Percentiles rank a stretch among this genome's conserved stretches.
These are phyloP conservation scores for Pasiphila rectangulata DNA, from an alignment of 2,888 invertebrate genomes.

Conservation along the genomic window DNA sequence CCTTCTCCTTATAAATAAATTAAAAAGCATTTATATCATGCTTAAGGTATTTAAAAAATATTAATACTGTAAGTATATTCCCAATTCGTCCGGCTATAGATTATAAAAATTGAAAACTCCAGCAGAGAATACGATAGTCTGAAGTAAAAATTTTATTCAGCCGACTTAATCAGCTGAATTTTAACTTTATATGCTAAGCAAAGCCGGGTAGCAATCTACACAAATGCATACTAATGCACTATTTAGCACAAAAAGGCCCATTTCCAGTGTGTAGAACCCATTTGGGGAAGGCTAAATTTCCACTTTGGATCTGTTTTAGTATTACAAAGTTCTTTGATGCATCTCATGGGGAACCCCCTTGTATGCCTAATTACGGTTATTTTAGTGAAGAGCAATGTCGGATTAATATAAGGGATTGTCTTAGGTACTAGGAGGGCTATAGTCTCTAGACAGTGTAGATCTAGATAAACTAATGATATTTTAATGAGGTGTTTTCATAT, in stretches of 20 bases:
- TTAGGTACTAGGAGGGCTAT: too few species aligned
- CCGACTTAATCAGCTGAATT: slow-evolving; percentile 24
- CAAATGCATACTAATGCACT: slow-evolving; percentile 41
- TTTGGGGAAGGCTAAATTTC: slow-evolving; percentile 16
- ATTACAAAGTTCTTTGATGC: slow-evolving; percentile 7
- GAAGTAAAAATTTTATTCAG: background rate
- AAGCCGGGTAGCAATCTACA: slow-evolving; percentile 30
- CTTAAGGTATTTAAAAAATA: too few species aligned
- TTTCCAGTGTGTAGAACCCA: slow-evolving; percentile 26
- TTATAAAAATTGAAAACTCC: background rate
- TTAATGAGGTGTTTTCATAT: too few species aligned
- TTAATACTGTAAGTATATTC: too few species aligned
- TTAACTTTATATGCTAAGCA: slow-evolving; percentile 29
- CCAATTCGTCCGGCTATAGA: background rate
- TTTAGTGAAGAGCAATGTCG: too few species aligned
- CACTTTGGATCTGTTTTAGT: slow-evolving; percentile 18
- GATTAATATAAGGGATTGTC: too few species aligned
- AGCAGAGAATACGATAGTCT: background rate
- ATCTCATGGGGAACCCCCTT: background rate
- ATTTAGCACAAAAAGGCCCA: slow-evolving; percentile 35
- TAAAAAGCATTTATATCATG: too few species aligned
- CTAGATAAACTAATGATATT: too few species aligned
- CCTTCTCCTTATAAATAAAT: too few species aligned
- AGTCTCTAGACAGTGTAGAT: too few species aligned
- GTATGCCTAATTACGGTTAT: too few species aligned